phyloP scores from a whole-genome alignment of 1,140 invertebrate species.

The Halictus rubicundus region DNA sequence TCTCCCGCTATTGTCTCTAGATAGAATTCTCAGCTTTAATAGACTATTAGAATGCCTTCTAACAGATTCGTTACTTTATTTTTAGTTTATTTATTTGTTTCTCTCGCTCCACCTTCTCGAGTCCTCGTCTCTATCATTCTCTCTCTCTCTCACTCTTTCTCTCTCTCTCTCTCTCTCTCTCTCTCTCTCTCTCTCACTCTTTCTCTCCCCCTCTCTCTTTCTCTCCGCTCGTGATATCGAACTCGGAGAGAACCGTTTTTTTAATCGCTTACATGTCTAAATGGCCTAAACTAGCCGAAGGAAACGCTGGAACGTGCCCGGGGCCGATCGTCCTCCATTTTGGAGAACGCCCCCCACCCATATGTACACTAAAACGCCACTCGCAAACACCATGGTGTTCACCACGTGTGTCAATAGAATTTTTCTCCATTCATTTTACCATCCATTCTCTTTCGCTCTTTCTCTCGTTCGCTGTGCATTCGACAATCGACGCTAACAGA shows the following conservation, averaged over 20 bases:
- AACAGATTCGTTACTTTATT: no score
- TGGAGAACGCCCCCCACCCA: background rate
- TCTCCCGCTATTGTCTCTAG: constrained; percentile 69
- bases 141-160: background rate
- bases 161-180: no score
- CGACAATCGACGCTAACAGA: constrained; percentile 75
- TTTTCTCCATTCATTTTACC: constrained; percentile 3
- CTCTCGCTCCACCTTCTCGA: background rate
- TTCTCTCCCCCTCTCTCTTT: no score
- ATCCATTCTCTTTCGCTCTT: background rate
- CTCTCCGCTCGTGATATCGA: background rate
- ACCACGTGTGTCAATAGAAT: constrained; percentile 10
- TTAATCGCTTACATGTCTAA: constrained; percentile 13
- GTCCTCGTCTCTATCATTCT: background rate
- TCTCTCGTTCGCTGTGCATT: constrained; percentile 64
- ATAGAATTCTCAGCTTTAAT: constrained; percentile 68
- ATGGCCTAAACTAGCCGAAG: constrained; percentile 4
- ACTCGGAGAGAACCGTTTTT: background rate
- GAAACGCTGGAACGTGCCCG: background rate
- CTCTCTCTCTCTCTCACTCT: background rate
- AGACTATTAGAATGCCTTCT: constrained; percentile 35
- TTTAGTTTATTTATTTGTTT: background rate
- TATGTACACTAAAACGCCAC: constrained; percentile 32
- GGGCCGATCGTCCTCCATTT: background rate
- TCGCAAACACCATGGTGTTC: background rate